Evolutionary conservation across 2,888 invertebrate genomes (phyloP), one percentile per base, ranked within the genome.

Genomic region (Tinea pellionella): DNA sequence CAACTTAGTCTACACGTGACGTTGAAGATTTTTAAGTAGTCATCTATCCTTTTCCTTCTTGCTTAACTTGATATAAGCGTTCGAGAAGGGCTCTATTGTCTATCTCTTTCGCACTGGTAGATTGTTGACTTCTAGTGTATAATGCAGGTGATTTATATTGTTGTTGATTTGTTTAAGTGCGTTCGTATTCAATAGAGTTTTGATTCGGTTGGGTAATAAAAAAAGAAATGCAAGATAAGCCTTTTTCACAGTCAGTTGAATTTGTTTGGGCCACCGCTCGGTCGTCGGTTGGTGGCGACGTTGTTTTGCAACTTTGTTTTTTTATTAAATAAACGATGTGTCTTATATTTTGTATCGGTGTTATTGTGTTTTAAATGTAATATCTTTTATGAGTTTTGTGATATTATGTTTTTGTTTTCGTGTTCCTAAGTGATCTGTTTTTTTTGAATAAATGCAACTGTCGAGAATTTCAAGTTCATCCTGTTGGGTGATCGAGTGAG

Each of bases 211-310:
- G 78, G 66, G 59, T 80, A 72, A 69, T 74, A 75, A 69, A 15
- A 32, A 74, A 71, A 70, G 75, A 74, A 74, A 77, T 68, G 71
- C 67, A 69, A 69, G 74, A 70, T 67, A 67, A 67, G 66, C 65
- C 68, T 65, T 69, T 67, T 66, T 63, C 64, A 64, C 64, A 71
- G 69, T 67, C 66, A 69, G 66, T 53, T 53, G 53, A 53, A 12
- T 53, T 53, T 24, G 53, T 53, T 53, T 24, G 12, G 53, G 24
- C 53, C 19, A 53, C 53, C 53, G 53, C 4, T 24, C 53, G 53
- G 53, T 24, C 24, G 18, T 66, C 67, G 67, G 70, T 68, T 70
- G 67, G 51, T 15, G 13, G 13, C n/a, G n/a, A n/a, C 47, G 47
- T 47, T 12, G 18, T 24, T 2, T 53, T 53, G 16, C 18, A 53